These are phyloP conservation scores for Calephelis virginiensis DNA, from an alignment of 1,140 invertebrate genomes.

Conservation along the genomic window DNA sequence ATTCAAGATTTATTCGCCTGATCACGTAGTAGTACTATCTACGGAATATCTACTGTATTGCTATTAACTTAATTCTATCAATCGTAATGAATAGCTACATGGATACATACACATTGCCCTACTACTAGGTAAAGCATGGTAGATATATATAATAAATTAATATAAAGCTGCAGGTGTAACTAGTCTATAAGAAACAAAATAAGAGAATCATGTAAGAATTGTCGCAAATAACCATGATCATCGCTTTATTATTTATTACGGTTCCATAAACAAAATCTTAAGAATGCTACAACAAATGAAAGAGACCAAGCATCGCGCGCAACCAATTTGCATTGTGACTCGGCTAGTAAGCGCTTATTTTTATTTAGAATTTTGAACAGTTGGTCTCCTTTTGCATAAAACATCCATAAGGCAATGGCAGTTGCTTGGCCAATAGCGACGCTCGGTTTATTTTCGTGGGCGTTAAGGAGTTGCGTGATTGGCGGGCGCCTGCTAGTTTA, in stretches of 20 bases:
- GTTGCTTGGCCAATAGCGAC: conserved; percentile 67
- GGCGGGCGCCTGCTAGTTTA: conserved; percentile 52
- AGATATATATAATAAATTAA: too few species aligned
- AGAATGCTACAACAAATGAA: conserved; percentile 50
- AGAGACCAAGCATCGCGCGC: conserved; percentile 57
- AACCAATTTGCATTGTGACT: conserved; percentile 74
- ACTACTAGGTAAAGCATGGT: too few species aligned
- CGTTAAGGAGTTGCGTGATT: conserved; percentile 56
- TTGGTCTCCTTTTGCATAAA: conserved; percentile 74
- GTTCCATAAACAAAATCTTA: conserved; percentile 26
- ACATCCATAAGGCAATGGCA: conserved; percentile 75
- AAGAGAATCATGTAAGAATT: neutral
- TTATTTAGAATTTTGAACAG: conserved; percentile 71
- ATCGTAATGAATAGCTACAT: too few species aligned
- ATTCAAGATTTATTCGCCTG: too few species aligned
- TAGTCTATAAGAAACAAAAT: neutral
- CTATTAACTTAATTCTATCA: too few species aligned
- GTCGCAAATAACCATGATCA: conserved; percentile 6
- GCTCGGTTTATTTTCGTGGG: conserved; percentile 55
- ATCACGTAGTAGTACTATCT: too few species aligned
- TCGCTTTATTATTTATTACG: conserved; percentile 31
- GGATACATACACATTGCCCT: too few species aligned
- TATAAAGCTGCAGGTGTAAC: neutral
- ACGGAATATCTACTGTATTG: too few species aligned
- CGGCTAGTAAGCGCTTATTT: conserved; percentile 72